These are phyloP conservation scores for Heterodera schachtii DNA, from an alignment of 1,140 invertebrate genomes.

Conservation along the genomic window DNA sequence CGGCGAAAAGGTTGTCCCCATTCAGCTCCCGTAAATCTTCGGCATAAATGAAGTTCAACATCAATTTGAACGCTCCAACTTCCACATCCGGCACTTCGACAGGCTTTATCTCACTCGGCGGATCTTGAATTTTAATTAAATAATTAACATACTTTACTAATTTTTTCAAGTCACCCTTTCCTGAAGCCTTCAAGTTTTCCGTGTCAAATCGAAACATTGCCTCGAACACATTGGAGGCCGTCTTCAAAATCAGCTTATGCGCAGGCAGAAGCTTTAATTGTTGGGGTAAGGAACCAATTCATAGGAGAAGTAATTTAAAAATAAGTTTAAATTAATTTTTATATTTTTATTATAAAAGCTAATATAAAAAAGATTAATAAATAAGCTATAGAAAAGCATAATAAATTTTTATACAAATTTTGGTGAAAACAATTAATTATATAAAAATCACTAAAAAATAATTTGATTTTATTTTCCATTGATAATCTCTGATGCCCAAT, in stretches of 20 bases:
- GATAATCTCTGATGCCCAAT: not conserved
- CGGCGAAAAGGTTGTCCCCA: not conserved
- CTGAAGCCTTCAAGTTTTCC: not conserved
- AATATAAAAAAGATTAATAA: no score
- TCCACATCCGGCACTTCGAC: not conserved
- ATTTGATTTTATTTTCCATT: no score
- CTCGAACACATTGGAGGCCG: not conserved
- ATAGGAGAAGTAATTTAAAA: no score
- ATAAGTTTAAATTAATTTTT: not conserved
- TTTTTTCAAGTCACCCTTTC: not conserved
- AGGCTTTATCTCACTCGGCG: not conserved
- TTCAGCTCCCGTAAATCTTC: not conserved
- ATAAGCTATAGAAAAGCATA: no score
- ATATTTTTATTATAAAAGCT: not conserved
- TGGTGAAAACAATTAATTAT: no score
- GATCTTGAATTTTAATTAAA: no score
- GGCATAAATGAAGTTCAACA: not conserved
- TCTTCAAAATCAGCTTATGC: not conserved
- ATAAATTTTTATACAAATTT: no score
- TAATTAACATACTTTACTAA: not conserved
- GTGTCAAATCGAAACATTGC: not conserved
- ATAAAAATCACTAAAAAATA: no score
- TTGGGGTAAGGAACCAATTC: not conserved
- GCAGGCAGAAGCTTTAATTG: not conserved
- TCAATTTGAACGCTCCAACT: not conserved